Conservation (phyloP, 2,113 vertebrate genomes). For the Rhinolophus ferrumequinum region DNA sequence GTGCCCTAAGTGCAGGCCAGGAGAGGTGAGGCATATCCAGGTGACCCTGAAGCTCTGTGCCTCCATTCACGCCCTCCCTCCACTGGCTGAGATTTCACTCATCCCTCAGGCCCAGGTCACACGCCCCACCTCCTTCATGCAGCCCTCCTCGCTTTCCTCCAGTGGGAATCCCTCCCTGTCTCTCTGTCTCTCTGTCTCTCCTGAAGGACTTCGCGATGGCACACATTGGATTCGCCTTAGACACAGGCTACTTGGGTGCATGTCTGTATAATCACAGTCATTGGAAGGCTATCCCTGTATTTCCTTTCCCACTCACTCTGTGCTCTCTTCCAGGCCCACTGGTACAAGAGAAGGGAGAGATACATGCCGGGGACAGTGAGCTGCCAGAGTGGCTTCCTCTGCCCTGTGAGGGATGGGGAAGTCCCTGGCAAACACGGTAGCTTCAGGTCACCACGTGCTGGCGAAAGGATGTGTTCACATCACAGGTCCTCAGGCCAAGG, state of each 20-base stretch:
- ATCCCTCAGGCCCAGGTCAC: background rate
- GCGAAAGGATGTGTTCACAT: background rate
- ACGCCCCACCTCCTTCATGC: rapidly evolving
- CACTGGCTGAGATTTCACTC: background rate
- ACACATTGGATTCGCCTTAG: background rate
- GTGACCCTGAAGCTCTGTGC: background rate
- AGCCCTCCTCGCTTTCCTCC: background rate
- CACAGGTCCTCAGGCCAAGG: background rate
- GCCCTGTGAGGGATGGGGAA: background rate
- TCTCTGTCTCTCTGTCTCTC: background rate
- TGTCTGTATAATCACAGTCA: background rate
- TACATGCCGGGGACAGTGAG: background rate
- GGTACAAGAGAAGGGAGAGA: background rate
- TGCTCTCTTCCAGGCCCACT: background rate
- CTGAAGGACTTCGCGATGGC: background rate
- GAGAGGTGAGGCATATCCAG: background rate
- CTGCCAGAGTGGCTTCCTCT: too few species aligned
- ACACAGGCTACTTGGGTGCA: background rate
- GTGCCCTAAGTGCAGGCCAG: background rate
- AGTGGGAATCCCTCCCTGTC: rapidly evolving
- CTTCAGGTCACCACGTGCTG: background rate
- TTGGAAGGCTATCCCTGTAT: background rate
- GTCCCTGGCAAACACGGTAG: background rate
- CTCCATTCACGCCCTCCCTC: background rate
- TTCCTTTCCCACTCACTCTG: rapidly evolving